phyloP scores from a whole-genome alignment of 2,113 vertebrate genomes.

The Rafetus swinhoei region DNA sequence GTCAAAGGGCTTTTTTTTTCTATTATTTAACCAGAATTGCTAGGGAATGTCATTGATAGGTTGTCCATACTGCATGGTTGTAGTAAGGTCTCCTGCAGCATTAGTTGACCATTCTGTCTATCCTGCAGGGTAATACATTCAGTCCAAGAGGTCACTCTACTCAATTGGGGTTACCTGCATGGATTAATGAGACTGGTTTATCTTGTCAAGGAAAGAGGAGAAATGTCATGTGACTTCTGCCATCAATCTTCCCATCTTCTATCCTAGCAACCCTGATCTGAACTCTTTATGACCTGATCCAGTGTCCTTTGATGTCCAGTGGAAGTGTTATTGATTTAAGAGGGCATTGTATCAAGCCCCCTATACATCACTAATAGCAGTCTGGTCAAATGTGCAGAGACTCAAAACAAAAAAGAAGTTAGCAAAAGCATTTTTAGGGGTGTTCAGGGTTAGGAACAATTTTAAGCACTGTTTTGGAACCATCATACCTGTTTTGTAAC shows the following conservation, averaged over 20 bases:
- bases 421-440: neutral
- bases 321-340: constrained; percentile 28
- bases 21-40: neutral
- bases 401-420: neutral
- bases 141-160: neutral
- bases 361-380: neutral
- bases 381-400: neutral
- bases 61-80: neutral
- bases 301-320: constrained; percentile 41
- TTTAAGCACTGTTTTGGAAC: neutral
- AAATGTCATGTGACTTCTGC: constrained; percentile 31
- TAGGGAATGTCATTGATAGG: neutral
- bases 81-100: neutral
- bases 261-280: constrained; percentile 39
- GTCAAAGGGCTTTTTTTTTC: neutral
- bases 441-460: constrained; percentile 27
- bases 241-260: constrained; percentile 8
- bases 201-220: neutral
- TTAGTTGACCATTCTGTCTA: neutral
- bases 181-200: neutral
- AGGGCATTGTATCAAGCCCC: constrained; percentile 46
- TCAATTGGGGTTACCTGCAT: neutral
- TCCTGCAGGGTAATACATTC: neutral
- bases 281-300: constrained; percentile 33
- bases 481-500: neutral